These are phyloP conservation scores for Macrosteles quadrilineatus DNA, from an alignment of 1,140 invertebrate genomes.

Conservation along the genomic window DNA sequence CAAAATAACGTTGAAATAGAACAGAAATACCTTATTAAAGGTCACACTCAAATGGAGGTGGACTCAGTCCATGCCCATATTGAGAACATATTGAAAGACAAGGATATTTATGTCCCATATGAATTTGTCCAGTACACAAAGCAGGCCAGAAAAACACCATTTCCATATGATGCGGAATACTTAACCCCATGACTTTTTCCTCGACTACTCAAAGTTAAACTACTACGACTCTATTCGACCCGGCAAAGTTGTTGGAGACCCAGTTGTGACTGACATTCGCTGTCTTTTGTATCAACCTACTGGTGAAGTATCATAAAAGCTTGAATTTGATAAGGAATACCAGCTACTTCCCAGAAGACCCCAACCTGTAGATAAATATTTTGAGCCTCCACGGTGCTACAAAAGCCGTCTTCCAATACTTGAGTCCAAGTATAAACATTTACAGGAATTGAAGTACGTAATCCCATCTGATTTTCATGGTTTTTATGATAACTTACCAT, in stretches of 20 bases:
- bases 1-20: slow-evolving; percentile 10
- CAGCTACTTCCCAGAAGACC: slow-evolving; percentile 3
- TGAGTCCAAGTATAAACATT: slow-evolving; percentile 30
- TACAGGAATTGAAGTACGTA: slow-evolving; percentile 30
- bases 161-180: background rate
- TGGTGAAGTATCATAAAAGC: slow-evolving; percentile 14
- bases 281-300: slow-evolving; percentile 15
- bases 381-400: background rate
- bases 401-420: slow-evolving; percentile 1
- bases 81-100: slow-evolving; percentile 40
- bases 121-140: slow-evolving; percentile 37
- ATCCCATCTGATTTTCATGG: slow-evolving; percentile 30
- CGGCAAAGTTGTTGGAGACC: slow-evolving; percentile 20
- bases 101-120: slow-evolving; percentile 39
- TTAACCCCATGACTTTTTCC: slow-evolving; percentile 1
- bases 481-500: slow-evolving; percentile 33
- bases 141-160: slow-evolving; percentile 31
- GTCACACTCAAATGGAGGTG: slow-evolving; percentile 45
- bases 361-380: slow-evolving; percentile 13
- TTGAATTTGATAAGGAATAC: slow-evolving; percentile 20
- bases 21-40: slow-evolving; percentile 39
- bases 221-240: slow-evolving; percentile 25
- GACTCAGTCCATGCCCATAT: slow-evolving; percentile 46
- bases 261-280: slow-evolving; percentile 31
- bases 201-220: background rate